Evolutionary conservation across 2,888 invertebrate species (phyloP).

Genomic region (Zootermopsis nevadensis): DNA sequence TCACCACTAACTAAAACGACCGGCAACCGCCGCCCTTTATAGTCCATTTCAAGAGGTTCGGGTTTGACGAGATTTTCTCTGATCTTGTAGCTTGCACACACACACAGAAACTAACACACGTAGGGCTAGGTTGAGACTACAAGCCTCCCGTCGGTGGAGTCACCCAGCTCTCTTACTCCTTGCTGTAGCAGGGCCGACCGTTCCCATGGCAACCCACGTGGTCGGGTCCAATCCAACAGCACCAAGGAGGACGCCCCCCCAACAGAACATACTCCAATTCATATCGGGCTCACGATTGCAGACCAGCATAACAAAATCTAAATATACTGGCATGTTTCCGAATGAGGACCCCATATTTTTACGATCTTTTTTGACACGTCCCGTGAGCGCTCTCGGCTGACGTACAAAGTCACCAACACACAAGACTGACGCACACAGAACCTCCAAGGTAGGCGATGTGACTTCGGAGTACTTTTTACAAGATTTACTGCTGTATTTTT

Average conservation of each 20-base stretch:
- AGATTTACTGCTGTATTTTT: too few species aligned
- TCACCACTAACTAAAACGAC: background rate
- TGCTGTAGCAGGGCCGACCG: constrained; percentile 31
- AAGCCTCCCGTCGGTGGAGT: background rate
- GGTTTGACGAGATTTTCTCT: background rate
- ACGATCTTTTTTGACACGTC: background rate
- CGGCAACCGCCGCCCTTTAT: background rate
- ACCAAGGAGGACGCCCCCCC: constrained; percentile 16
- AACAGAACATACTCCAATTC: background rate
- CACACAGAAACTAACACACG: background rate
- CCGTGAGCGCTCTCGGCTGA: too few species aligned
- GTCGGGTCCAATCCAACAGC: constrained; percentile 43
- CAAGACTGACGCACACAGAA: too few species aligned
- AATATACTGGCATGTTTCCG: constrained; percentile 18
- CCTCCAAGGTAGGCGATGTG: too few species aligned
- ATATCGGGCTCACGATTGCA: background rate
- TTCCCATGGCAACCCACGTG: constrained; percentile 49
- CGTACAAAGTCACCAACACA: too few species aligned
- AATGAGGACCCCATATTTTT: background rate
- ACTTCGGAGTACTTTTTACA: too few species aligned
- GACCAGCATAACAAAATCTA: constrained; percentile 10
- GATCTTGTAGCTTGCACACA: background rate
- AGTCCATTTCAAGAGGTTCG: background rate
- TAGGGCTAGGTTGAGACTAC: constrained; percentile 6
- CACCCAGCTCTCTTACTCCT: background rate